phyloP scores from a whole-genome alignment of 2,888 invertebrate genomes.

The Apotomis capreana region DNA sequence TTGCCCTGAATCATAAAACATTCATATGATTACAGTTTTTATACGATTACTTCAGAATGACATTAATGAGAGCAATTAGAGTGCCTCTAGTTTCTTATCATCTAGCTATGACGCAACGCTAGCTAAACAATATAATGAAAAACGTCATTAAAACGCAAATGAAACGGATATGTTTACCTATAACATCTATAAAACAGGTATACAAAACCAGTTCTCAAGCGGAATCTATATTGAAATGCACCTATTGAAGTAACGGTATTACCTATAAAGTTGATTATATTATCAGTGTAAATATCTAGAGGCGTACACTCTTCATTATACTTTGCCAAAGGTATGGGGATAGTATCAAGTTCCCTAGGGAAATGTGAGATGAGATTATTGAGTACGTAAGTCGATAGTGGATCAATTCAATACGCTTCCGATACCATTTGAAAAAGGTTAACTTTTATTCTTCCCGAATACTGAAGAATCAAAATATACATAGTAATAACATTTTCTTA shows the following conservation, averaged over 20 bases:
- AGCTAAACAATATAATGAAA: slow-evolving; percentile 19
- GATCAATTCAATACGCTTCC: neutral
- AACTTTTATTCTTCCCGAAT: neutral
- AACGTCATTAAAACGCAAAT: slow-evolving; percentile 23
- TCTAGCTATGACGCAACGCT: slow-evolving; percentile 16
- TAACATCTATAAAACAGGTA: slow-evolving; percentile 3
- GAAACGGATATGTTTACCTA: slow-evolving; percentile 7
- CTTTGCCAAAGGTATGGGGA: neutral
- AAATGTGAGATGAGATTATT: slow-evolving; percentile 1
- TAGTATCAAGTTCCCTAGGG: slow-evolving; percentile 17
- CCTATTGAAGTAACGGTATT: slow-evolving; percentile 34
- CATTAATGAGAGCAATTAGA: neutral
- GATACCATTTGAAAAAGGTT: neutral
- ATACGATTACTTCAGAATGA: neutral
- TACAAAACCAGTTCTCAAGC: slow-evolving; percentile 23
- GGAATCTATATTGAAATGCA: slow-evolving; percentile 27
- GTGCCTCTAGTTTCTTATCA: slow-evolving; percentile 5
- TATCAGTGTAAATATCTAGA: slow-evolving; percentile 17
- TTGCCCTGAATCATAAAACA: neutral
- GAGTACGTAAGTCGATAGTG: no score
- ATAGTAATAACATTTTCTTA: no score
- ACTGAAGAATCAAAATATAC: no score
- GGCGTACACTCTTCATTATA: slow-evolving; percentile 13
- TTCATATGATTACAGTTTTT: neutral
- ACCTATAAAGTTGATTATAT: slow-evolving; percentile 31